Percentiles rank a stretch among this genome's conserved stretches.
phyloP scores from a whole-genome alignment of 2,888 invertebrate species.

The Malthinus flaveolus region DNA sequence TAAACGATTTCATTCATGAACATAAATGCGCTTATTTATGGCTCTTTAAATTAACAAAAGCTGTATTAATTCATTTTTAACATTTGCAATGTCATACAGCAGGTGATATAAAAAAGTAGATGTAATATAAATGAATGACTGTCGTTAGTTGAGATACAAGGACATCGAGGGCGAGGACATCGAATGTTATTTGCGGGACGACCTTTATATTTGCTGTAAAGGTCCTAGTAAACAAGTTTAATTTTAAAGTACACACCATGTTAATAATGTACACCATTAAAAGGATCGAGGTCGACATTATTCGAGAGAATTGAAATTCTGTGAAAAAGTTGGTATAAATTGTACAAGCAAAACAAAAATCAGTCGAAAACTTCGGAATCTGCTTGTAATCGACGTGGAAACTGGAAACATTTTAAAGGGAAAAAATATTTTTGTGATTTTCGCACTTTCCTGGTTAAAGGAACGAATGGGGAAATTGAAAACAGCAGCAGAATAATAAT shows the following conservation, averaged over 20 bases:
- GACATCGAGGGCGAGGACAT: slow-evolving; percentile 12
- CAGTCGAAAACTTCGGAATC: too few species aligned
- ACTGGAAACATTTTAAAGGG: too few species aligned
- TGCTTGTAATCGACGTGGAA: too few species aligned
- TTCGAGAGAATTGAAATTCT: too few species aligned
- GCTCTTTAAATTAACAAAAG: background rate
- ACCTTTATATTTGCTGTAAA: slow-evolving; percentile 6
- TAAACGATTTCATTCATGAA: slow-evolving; percentile 2
- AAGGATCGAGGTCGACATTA: background rate
- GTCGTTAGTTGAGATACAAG: slow-evolving; percentile 1
- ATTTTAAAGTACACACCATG: background rate
- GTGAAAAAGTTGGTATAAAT: too few species aligned
- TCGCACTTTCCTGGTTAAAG: too few species aligned
- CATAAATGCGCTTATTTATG: slow-evolving; percentile 1
- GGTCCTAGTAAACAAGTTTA: slow-evolving; percentile 1
- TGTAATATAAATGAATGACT: slow-evolving; percentile 1
- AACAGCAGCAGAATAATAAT: too few species aligned
- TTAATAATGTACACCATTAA: too few species aligned
- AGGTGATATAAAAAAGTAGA: background rate
- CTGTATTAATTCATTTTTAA: slow-evolving; percentile 3
- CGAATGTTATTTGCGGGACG: background rate
- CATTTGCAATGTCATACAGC: slow-evolving; percentile 3
- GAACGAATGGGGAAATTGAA: too few species aligned
- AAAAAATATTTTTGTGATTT: too few species aligned
- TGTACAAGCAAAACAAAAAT: too few species aligned